A percentile compares a stretch with the other conserved stretches of the same genome.
These are phyloP conservation scores for Subanguina moxae DNA, from an alignment of 1,140 invertebrate species.

Conservation along the genomic window DNA sequence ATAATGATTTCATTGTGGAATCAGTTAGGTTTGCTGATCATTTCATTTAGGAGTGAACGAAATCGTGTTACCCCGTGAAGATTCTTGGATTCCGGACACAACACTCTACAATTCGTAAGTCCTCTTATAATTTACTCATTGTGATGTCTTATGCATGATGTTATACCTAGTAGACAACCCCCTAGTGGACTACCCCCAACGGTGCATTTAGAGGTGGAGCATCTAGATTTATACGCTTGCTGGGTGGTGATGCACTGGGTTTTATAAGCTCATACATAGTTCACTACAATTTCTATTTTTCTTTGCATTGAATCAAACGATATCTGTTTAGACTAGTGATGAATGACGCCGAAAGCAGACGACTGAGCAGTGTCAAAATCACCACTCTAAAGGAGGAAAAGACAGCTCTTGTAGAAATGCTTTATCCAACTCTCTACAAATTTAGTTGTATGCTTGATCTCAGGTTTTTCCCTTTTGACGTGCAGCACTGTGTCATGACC, in stretches of 20 bases:
- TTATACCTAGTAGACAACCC: too few species aligned
- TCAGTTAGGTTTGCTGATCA: too few species aligned
- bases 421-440: conserved; percentile 56
- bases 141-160: too few species aligned
- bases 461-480: conserved; percentile 45
- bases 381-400: conserved; percentile 19
- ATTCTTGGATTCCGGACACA: conserved; percentile 51
- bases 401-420: conserved; percentile 29
- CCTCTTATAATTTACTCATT: conserved; percentile 4
- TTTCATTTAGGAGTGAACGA: conserved; percentile 18
- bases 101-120: conserved; percentile 48
- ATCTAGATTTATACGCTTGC: too few species aligned
- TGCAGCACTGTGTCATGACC: conserved; percentile 46
- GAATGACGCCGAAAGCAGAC: conserved; percentile 47
- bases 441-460: conserved; percentile 52
- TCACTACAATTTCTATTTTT: too few species aligned
- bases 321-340: conserved; percentile 35
- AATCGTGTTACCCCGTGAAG: conserved; percentile 48
- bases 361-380: conserved; percentile 45
- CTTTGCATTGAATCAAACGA: too few species aligned
- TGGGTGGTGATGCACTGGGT: too few species aligned
- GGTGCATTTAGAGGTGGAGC: too few species aligned
- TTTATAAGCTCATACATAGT: too few species aligned
- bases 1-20: neutral
- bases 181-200: too few species aligned